Base-by-base conservation (phyloP, 2,113 vertebrate genomes). In the Formicarius rufipectus region DNA sequence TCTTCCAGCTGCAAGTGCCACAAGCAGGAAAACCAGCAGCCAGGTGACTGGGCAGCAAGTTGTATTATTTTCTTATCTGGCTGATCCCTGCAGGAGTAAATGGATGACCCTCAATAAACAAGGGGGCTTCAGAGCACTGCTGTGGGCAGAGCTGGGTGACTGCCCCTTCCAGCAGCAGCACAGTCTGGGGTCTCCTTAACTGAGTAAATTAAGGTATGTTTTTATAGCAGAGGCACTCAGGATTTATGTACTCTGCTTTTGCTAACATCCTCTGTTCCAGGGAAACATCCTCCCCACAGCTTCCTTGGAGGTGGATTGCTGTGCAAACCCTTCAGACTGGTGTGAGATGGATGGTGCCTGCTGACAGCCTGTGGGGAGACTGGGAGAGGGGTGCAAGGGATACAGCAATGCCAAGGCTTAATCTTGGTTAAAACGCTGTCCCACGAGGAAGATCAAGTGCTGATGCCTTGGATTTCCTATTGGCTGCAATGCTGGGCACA, bases 21-120 rank as follows among this genome's bases (percentile, higher is more conserved):
- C 22, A 35, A n/a, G 40, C 7, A 37, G 39, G 33, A 45, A 45
- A 53, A 59, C 3, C 9, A 63, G 21, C 1, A 13, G 35, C 40
- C 31, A 0, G 0, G 0, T 85, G 79, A 8, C 14, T 30, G 11
- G 47, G 39, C 44, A 75, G 53, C 35, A 19, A n/a, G 44, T 15
- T 73, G 25, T 37, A 33, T 52, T 6, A 33, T 79, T 81, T 3
- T 52, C 8, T 82, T 56, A 56, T 14, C 52, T 35, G n/a, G 52
- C 47, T 53, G 49, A 8, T 62, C 31, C n/a, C 24, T 14, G 11
- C 37, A 53, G 42, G 7, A 25, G 37, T 22, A 30, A 28, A 14
- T 4, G 19, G 14, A 47, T 68, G 62, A 76, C 47, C 40, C 67
- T 23, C 35, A 60, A 59, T 14, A 20, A 58, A 17, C 1, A 22